Evolutionary conservation across 1,140 invertebrate genomes (phyloP), one percentile per base, ranked within the genome.

Genomic region (Maconellicoccus hirsutus): DNA sequence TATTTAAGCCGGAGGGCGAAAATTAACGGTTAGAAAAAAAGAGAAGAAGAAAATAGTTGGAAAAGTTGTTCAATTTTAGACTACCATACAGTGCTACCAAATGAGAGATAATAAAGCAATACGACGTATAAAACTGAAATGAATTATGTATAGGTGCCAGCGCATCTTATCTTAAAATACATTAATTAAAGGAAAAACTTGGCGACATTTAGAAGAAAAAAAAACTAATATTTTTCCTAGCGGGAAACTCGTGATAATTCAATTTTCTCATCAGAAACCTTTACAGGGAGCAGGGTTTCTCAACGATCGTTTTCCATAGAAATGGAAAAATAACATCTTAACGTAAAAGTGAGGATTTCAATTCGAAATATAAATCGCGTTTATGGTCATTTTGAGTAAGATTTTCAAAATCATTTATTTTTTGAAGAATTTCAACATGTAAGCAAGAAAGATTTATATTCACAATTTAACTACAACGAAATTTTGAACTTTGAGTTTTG

Each of bases 121-220:
- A 66, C 61, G 25, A 66, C 61, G 61, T 66, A 66, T 26, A 23
- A 66, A 66, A 66, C 22, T 66, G 61, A 66, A 66, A 66, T 66
- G 61, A 66, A 66, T 66, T 66, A 66, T 66, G 61, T 66, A 66
- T 66, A 66, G 61, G 61, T 66, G 61, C 61, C 61, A 66, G 61
- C 61, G 25, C 61, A 66, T 66, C 61, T 66, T 66, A 66, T 66
- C 61, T 66, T 25, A 25, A 66, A 66, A 66, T 66, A 66, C 61
- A 66, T 66, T 66, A 66, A 66, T 66, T 66, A 66, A 66, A 66
- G 61, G 61, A 66, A 66, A 66, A 66, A 66, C 61, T 66, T 66
- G 61, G 61, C 61, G 61, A 66, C 61, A 66, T 66, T 66, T 25
- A 66, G 25, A 4, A n/a, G n/a, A n/a, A 66, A 66, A 66, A 66